Conservation (phyloP, 2,888 invertebrate genomes). For the Pristionchus exspectatus region DNA sequence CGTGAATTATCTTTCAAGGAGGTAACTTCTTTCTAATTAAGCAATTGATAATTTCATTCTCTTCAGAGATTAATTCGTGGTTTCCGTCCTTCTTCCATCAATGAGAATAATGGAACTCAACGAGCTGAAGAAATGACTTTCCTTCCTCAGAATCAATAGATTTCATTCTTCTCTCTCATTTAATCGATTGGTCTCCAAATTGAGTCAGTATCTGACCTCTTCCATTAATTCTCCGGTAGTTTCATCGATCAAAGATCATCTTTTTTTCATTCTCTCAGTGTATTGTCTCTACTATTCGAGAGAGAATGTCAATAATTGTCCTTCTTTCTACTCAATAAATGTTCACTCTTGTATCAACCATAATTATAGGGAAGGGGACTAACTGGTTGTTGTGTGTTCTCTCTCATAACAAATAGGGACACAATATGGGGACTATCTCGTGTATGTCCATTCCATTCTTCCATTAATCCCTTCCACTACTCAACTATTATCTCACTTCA, state of each 20-base stretch:
- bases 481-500: background rate
- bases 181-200: slow-evolving; percentile 15
- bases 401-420: slow-evolving; percentile 41
- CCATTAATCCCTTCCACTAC: background rate
- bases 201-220: slow-evolving; percentile 50
- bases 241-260: slow-evolving; percentile 50
- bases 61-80: slow-evolving; percentile 52
- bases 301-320: slow-evolving; percentile 43
- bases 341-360: slow-evolving; percentile 45
- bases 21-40: slow-evolving; percentile 54
- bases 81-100: slow-evolving; percentile 20
- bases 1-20: slow-evolving; percentile 68
- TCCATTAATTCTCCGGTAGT: background rate
- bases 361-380: slow-evolving; percentile 23
- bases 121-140: slow-evolving; percentile 54
- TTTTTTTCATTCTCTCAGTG: background rate
- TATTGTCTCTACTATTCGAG: background rate
- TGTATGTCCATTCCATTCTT: background rate
- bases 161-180: slow-evolving; percentile 1
- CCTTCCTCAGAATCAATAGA: slow-evolving; percentile 48
- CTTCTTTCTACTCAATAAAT: slow-evolving; percentile 43
- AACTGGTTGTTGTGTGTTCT: slow-evolving; percentile 44
- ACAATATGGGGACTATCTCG: background rate
- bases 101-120: background rate
- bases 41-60: background rate